Conservation (phyloP, 2,797 vertebrate species). For the Danio jaintianensis region DNA sequence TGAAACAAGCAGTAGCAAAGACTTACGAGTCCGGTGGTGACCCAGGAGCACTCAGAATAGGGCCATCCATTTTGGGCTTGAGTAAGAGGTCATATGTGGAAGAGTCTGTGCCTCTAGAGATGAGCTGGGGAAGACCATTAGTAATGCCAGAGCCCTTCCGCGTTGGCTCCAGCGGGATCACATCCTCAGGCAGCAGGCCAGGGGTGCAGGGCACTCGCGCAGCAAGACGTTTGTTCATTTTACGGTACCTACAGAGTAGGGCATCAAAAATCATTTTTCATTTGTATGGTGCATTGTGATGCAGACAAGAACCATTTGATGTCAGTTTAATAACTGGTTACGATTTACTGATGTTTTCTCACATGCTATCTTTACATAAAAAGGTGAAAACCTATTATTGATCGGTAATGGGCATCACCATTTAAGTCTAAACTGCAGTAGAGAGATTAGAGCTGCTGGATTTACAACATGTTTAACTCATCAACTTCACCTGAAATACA, state of each 20-base stretch:
- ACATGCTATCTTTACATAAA: no score
- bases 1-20: background rate
- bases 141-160: slow-evolving; percentile 89
- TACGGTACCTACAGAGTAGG: slow-evolving; percentile 87
- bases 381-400: no score
- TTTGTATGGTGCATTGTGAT: no score
- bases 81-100: slow-evolving; percentile 84
- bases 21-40: slow-evolving; percentile 94
- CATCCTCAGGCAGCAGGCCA: slow-evolving; percentile 88
- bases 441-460: no score
- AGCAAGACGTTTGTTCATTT: slow-evolving; percentile 96
- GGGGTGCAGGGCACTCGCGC: slow-evolving; percentile 87
- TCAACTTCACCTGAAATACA: no score
- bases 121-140: slow-evolving; percentile 92
- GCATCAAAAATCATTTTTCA: no score
- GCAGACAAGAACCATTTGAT: no score
- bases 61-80: slow-evolving; percentile 90
- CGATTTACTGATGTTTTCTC: no score
- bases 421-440: no score
- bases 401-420: no score
- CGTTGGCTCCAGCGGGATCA: slow-evolving; percentile 82
- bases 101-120: slow-evolving; percentile 90
- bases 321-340: no score
- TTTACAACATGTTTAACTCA: no score
- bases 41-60: slow-evolving; percentile 90